phyloP scores from a whole-genome alignment of 2,113 vertebrate genomes.

The Hiodon alosoides region DNA sequence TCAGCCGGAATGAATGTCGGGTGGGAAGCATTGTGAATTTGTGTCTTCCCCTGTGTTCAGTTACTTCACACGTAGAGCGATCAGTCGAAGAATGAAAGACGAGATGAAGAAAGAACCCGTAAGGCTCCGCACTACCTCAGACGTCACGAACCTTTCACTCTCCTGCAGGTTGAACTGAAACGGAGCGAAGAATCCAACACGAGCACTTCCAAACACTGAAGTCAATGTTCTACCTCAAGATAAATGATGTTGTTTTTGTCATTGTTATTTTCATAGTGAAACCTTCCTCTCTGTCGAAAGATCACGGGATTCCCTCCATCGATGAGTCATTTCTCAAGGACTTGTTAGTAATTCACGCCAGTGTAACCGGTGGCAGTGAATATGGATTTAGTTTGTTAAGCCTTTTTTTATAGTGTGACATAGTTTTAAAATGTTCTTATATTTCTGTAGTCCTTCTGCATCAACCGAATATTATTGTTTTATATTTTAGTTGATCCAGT shows the following conservation, averaged over 20 bases:
- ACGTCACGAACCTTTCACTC: constrained; percentile 61
- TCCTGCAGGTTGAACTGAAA: constrained; percentile 52
- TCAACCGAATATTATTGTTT: too few species aligned
- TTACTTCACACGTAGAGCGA: constrained; percentile 56
- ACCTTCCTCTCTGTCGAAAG: constrained; percentile 34
- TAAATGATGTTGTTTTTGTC: constrained; percentile 52
- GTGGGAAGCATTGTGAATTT: constrained; percentile 66
- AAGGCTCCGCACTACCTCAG: constrained; percentile 84
- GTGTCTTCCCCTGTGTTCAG: constrained; percentile 66
- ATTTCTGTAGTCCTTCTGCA: too few species aligned
- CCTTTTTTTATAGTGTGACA: too few species aligned
- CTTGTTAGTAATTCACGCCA: too few species aligned
- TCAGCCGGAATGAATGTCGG: constrained; percentile 82
- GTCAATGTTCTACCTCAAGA: constrained; percentile 96
- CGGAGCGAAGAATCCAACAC: constrained; percentile 60
- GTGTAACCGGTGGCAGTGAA: too few species aligned
- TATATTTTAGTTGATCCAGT: too few species aligned
- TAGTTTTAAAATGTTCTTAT: too few species aligned
- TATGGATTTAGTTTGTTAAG: too few species aligned
- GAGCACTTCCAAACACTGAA: constrained; percentile 90
- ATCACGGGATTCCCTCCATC: constrained; percentile 36
- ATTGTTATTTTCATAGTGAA: constrained; percentile 61
- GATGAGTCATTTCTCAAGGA: constrained; percentile 11
- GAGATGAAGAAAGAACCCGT: constrained; percentile 1
- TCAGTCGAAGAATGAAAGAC: constrained; percentile 53